phyloP scores from a whole-genome alignment of 2,113 vertebrate genomes.

The Oreocharis arfaki region DNA sequence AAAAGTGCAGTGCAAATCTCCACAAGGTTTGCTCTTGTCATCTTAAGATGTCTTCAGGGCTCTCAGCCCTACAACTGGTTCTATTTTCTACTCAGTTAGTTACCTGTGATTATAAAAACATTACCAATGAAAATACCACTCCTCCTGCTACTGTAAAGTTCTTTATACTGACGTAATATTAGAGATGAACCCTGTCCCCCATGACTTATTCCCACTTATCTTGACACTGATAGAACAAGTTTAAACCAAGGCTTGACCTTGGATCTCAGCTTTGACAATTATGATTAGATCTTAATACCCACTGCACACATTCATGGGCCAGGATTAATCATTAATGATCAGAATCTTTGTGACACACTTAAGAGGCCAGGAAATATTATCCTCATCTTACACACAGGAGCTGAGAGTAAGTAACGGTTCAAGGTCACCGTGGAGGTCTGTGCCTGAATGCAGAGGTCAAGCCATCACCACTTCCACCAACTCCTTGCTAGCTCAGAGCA shows the following conservation, averaged over 20 bases:
- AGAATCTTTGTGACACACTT: neutral
- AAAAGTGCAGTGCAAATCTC: neutral
- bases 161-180: neutral
- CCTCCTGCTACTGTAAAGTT: neutral
- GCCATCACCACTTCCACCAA: neutral
- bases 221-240: neutral
- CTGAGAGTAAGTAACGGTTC: neutral
- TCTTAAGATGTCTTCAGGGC: neutral
- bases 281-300: neutral
- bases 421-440: neutral
- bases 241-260: neutral
- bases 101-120: neutral
- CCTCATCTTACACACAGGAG: neutral
- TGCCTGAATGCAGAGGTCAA: neutral
- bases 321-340: constrained; percentile 4
- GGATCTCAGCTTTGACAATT: neutral
- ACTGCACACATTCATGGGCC: neutral
- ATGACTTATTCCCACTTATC: neutral
- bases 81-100: neutral
- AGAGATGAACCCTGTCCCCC: neutral
- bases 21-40: neutral
- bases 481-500: neutral
- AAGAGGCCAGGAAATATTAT: neutral
- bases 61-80: neutral
- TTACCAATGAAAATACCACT: neutral